Conservation (phyloP, 2,888 invertebrate species). For the Leptopterna dolabrata region DNA sequence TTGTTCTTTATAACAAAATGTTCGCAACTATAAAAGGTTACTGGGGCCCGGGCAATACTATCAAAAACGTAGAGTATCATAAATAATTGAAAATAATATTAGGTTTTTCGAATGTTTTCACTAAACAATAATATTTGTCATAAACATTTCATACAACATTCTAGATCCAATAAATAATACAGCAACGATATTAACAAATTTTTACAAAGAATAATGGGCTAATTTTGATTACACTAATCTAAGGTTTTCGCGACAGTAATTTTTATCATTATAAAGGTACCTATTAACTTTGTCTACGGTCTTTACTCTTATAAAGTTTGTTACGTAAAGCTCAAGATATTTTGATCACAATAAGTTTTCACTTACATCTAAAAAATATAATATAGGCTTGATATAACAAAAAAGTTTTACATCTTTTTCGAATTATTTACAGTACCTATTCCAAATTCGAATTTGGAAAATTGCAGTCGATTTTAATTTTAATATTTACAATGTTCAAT, state of each 20-base stretch:
- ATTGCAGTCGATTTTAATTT: constrained; percentile 10
- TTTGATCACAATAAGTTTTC: constrained; percentile 52
- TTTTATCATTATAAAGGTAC: not conserved
- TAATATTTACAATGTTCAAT: constrained; percentile 42
- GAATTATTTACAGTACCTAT: not conserved
- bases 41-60: not conserved
- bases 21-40: not conserved
- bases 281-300: not conserved
- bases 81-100: not conserved
- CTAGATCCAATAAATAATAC: constrained; percentile 29
- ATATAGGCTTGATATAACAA: not conserved
- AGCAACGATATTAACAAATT: not conserved
- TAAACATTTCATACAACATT: not conserved
- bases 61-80: not conserved
- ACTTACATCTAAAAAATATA: not conserved
- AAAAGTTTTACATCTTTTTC: not conserved
- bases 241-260: not conserved
- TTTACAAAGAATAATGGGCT: constrained; percentile 27
- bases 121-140: constrained; percentile 4
- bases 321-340: constrained; percentile 51
- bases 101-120: not conserved
- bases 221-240: constrained; percentile 43
- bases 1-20: not conserved
- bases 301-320: constrained; percentile 18
- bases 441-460: constrained; percentile 47